Evolutionary conservation across 2,113 vertebrate genomes (phyloP).

Genomic region (Petaurus breviceps): DNA sequence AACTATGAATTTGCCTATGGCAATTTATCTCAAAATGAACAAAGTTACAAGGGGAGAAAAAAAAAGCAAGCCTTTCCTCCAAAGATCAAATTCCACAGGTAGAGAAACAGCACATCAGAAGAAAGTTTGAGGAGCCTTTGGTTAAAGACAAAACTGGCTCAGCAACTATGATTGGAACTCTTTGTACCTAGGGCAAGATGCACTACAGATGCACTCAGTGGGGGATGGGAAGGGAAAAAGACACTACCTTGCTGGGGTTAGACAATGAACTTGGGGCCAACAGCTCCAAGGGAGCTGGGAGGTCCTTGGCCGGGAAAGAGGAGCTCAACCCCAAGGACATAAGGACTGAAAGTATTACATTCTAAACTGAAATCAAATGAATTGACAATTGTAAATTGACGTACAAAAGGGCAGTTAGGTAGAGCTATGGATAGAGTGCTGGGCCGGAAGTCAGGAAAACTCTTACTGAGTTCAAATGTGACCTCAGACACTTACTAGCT

Average conservation of each 20-base stretch:
- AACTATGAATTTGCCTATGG: constrained; percentile 7
- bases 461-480: not conserved
- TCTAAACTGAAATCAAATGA: not conserved
- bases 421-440: not conserved
- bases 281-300: not conserved
- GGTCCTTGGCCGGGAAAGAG: not conserved
- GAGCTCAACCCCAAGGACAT: not conserved
- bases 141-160: not conserved
- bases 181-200: not conserved
- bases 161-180: not conserved
- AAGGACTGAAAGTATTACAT: not conserved
- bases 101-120: not conserved
- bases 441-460: no score
- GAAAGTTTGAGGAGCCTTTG: not conserved
- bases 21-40: constrained; percentile 1
- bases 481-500: not conserved
- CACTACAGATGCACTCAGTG: not conserved
- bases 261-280: not conserved
- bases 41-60: not conserved
- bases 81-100: constrained; percentile 29
- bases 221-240: not conserved
- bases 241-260: not conserved
- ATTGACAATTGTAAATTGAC: not conserved
- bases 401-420: not conserved
- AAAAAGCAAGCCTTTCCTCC: constrained; percentile 14